Percentiles rank a stretch among this genome's conserved stretches.
These are phyloP conservation scores for Glandiceps talaboti DNA, from an alignment of 53 echinoderm and acorn worm genomes.

Conservation along the genomic window DNA sequence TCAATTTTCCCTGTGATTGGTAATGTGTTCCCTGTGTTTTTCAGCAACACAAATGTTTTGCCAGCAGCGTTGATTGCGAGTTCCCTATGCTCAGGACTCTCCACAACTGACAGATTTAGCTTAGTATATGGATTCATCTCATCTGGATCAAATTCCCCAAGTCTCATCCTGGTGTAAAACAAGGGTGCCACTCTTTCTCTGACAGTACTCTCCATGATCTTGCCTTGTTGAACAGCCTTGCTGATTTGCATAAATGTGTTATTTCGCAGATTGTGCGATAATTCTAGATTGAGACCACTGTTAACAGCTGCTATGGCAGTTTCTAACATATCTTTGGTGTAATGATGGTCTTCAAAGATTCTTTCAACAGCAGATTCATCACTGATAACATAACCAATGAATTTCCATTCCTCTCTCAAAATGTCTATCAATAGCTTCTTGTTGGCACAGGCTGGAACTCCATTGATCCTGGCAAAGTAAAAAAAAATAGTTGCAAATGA, in stretches of 20 bases:
- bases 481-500: no score
- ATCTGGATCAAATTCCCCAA: constrained; percentile 77
- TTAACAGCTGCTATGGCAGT: constrained; percentile 36
- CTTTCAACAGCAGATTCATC: constrained; percentile 56
- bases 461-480: constrained; percentile 56
- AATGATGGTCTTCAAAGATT: constrained; percentile 32
- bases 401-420: constrained; percentile 61
- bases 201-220: constrained; percentile 24
- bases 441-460: constrained; percentile 72
- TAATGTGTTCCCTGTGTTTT: constrained; percentile 32
- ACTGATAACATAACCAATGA: constrained; percentile 82
- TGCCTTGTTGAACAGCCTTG: constrained; percentile 29
- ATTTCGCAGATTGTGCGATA: constrained; percentile 1
- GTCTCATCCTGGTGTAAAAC: constrained; percentile 78
- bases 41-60: constrained; percentile 78
- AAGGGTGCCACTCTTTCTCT: constrained; percentile 30
- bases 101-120: constrained; percentile 27
- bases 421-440: constrained; percentile 48
- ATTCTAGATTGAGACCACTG: constrained; percentile 70
- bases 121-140: constrained; percentile 58
- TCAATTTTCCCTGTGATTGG: constrained; percentile 21
- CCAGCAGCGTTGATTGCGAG: constrained; percentile 46
- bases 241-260: constrained; percentile 37
- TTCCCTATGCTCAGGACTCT: constrained; percentile 31
- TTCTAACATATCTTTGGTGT: constrained; percentile 48